These are phyloP conservation scores for Ciconia maguari DNA, from an alignment of 2,113 vertebrate genomes.

Conservation along the genomic window DNA sequence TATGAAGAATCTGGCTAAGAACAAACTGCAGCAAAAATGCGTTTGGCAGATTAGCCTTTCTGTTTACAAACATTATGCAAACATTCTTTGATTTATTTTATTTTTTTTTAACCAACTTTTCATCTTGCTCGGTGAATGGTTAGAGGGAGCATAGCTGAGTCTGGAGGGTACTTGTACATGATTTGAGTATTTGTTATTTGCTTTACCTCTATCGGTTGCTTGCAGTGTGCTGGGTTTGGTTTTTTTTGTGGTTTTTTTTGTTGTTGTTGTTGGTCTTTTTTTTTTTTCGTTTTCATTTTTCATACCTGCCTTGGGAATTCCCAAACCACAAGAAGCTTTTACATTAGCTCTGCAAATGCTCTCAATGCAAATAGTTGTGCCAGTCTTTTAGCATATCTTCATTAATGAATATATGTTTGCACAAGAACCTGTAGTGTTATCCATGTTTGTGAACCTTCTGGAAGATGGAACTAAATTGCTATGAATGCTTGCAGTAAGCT, in stretches of 20 bases:
- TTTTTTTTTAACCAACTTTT: conserved; percentile 26
- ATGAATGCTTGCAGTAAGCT: conserved; percentile 14
- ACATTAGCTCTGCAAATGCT: conserved; percentile 25
- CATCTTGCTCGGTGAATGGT: neutral
- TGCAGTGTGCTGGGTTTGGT: neutral
- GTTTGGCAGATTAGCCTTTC: neutral
- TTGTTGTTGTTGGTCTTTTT: neutral
- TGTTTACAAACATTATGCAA: conserved; percentile 30
- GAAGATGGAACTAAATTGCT: conserved; percentile 3
- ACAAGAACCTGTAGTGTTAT: conserved; percentile 22
- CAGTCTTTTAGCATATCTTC: conserved; percentile 43
- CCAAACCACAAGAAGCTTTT: conserved; percentile 54
- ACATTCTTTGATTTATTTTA: neutral
- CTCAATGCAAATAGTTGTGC: conserved; percentile 30
- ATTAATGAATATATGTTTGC: conserved; percentile 40
- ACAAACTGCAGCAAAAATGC: neutral
- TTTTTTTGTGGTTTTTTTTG: neutral
- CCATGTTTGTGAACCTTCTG: conserved; percentile 17
- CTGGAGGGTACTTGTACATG: neutral
- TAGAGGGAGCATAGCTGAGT: conserved; percentile 1
- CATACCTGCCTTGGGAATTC: conserved; percentile 48
- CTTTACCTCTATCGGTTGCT: neutral
- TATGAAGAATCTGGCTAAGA: neutral
- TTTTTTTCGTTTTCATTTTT: neutral
- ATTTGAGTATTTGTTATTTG: conserved; percentile 40